These are phyloP conservation scores for Polyommatus icarus DNA, from an alignment of 2,888 invertebrate species.

Conservation along the genomic window DNA sequence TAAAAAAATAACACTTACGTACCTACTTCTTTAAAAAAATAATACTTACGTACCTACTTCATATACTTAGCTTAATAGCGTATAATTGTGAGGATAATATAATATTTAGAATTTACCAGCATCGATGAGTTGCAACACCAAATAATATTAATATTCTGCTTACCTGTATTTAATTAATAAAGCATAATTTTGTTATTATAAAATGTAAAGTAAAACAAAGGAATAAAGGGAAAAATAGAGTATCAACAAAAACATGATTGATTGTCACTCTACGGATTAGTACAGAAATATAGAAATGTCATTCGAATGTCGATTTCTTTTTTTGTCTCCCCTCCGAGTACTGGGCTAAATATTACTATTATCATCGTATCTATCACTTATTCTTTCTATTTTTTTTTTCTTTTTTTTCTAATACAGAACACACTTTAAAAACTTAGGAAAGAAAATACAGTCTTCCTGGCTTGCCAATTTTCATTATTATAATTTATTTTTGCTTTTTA, in stretches of 20 bases:
- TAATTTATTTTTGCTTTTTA: too few relatives aligned
- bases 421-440: not conserved
- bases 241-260: not conserved
- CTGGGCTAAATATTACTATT: conserved; percentile 42
- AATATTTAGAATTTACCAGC: too few relatives aligned
- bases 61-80: too few relatives aligned
- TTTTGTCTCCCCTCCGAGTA: conserved; percentile 51
- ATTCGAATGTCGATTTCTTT: conserved; percentile 58
- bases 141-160: too few relatives aligned
- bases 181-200: not conserved
- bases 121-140: too few relatives aligned
- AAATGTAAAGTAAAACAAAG: not conserved
- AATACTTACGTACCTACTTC: too few relatives aligned
- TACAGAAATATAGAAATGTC: conserved; percentile 60
- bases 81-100: too few relatives aligned
- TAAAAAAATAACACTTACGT: too few relatives aligned
- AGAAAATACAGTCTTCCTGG: not conserved
- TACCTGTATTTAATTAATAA: not conserved
- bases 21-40: too few relatives aligned
- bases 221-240: not conserved
- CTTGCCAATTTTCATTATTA: too few relatives aligned
- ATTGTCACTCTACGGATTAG: conserved; percentile 38
- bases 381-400: not conserved
- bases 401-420: not conserved
- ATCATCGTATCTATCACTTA: conserved; percentile 14